phyloP scores from a whole-genome alignment of 2,113 vertebrate species.

The Zosterops hypoxanthus region DNA sequence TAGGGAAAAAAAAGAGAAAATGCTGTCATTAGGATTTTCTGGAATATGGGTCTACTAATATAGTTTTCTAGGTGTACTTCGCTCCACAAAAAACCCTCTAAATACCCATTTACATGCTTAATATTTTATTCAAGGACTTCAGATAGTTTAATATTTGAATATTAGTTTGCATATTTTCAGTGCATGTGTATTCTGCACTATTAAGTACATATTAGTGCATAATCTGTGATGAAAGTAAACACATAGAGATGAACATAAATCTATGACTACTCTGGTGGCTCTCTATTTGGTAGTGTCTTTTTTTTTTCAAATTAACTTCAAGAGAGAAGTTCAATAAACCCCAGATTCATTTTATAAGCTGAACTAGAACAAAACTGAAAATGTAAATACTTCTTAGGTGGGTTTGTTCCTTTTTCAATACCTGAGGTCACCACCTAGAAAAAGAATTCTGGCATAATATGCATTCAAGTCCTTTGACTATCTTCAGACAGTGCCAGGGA shows the following conservation, averaged over 20 bases:
- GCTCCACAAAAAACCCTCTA: background rate
- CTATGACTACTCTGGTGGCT: background rate
- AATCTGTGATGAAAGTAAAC: background rate
- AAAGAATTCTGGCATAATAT: constrained; percentile 20
- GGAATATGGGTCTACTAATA: background rate
- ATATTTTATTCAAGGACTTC: background rate
- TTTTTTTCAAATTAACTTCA: background rate
- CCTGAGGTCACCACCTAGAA: background rate
- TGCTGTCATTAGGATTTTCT: background rate
- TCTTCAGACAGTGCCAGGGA: background rate
- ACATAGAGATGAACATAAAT: background rate
- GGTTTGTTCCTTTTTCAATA: background rate
- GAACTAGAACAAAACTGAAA: background rate
- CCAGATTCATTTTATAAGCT: background rate
- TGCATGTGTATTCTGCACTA: background rate
- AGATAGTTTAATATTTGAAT: background rate
- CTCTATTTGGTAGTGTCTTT: background rate
- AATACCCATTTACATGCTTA: background rate
- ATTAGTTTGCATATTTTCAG: background rate
- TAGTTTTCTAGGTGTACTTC: background rate
- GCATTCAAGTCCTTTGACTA: constrained; percentile 11
- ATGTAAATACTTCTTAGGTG: background rate
- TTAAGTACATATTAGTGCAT: background rate
- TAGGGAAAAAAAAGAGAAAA: background rate
- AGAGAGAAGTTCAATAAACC: background rate